Evolutionary conservation across 2,797 vertebrate genomes (phyloP).

Genomic region (Aeoliscus strigatus): DNA sequence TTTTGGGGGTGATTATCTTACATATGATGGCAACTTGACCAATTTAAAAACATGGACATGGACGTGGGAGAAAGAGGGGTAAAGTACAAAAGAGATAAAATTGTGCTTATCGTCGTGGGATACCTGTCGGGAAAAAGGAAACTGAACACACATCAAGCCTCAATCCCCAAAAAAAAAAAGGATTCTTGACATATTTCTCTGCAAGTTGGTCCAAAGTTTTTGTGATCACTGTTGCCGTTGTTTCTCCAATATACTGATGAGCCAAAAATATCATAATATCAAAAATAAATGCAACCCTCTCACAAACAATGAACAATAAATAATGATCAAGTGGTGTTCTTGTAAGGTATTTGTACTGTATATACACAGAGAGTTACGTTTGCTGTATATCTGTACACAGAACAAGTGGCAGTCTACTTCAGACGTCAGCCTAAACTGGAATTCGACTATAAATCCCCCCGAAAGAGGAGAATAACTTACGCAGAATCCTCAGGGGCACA

Average conservation of each 20-base stretch:
- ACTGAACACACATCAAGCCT: conserved; percentile 27
- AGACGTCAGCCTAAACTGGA: conserved; percentile 64
- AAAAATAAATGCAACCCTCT: conserved; percentile 83
- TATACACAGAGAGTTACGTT: conserved; percentile 71
- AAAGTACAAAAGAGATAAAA: conserved; percentile 51
- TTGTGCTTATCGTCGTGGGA: conserved; percentile 67
- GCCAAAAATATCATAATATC: conserved; percentile 73
- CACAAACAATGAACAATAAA: conserved; percentile 80
- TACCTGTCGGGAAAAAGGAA: conserved; percentile 26
- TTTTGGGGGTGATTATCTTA: conserved; percentile 64
- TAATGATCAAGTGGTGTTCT: conserved; percentile 77
- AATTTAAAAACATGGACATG: conserved; percentile 43
- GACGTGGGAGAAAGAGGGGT: conserved; percentile 28
- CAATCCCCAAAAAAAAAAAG: conserved; percentile 32
- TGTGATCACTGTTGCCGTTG: conserved; percentile 41
- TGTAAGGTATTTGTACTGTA: conserved; percentile 78
- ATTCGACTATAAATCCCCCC: conserved; percentile 47
- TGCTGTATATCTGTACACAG: conserved; percentile 74
- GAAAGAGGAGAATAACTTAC: conserved; percentile 71
- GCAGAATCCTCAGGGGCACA: conserved; percentile 45
- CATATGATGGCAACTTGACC: conserved; percentile 58
- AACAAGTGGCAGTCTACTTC: conserved; percentile 52
- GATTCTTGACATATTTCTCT: conserved; percentile 30
- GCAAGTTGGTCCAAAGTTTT: conserved; percentile 68
- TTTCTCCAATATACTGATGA: conserved; percentile 65